Evolutionary conservation across 2,797 vertebrate genomes (phyloP).

Genomic region (Tauraco hartlaubi): DNA sequence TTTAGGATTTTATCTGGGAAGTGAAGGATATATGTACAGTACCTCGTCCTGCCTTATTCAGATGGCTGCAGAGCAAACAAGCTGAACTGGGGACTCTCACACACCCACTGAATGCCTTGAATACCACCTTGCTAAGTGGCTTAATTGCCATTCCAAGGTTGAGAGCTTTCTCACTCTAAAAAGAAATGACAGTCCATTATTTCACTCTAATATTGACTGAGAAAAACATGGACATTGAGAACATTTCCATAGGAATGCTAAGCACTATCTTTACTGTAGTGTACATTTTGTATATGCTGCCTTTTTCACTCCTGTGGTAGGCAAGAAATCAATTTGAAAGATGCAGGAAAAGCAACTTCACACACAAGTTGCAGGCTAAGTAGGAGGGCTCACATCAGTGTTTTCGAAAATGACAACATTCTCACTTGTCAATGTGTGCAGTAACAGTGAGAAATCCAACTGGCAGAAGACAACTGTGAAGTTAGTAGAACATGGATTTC

Average conservation of each 20-base stretch:
- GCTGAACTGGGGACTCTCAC: neutral
- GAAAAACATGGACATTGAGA: neutral
- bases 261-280: neutral
- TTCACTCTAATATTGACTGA: neutral
- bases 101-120: neutral
- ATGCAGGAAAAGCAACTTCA: neutral
- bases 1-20: neutral
- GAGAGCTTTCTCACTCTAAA: neutral
- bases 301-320: neutral
- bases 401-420: conserved; percentile 23
- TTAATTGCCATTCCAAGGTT: neutral
- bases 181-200: neutral
- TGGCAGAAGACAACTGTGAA: neutral
- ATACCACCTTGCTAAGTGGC: neutral
- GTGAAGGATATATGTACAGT: neutral
- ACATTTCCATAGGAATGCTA: neutral
- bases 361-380: neutral
- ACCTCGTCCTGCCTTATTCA: neutral
- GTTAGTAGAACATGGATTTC: neutral
- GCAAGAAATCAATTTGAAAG: neutral
- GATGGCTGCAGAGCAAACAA: neutral
- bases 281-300: neutral
- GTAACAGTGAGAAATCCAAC: conserved; percentile 45
- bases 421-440: conserved; percentile 37
- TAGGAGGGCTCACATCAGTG: neutral